Evolutionary conservation across 2,797 vertebrate species (phyloP), one percentile per base, ranked within the genome.

Genomic region (Apogon hyalosoma): DNA sequence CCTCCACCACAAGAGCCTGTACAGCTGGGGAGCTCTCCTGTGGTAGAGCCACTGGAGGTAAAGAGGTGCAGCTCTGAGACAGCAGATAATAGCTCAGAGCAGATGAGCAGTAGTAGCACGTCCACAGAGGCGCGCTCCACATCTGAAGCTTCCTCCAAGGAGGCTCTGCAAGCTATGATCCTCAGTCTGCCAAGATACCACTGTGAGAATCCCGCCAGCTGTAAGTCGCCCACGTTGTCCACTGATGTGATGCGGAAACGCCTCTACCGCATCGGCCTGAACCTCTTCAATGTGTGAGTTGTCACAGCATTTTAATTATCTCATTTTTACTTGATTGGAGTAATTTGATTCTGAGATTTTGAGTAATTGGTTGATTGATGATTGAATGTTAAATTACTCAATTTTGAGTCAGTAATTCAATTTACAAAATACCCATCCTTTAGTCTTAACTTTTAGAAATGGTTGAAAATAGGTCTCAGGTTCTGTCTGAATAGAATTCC

Each of bases 201-300:
- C 86, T 99, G 97, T 70, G 97, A 99, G 90, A 99, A 98, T 86
- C 98, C 97, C 0, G 94, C 96, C 16, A 96, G 96, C 92, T 99
- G 98, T 90, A 97, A 95, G 84, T 99, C 98, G 0, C 97, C 98
- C 52, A 98, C 97, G 0, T 94, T 99, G 55, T 98, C 97, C 82
- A 99, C 98, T 0, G 98, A 99, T 57, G 96, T 97, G 63, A 97
- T 99, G 93, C 93, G 98, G 57, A 99, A 99, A 77, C 94, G 98
- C 24, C 96, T 99, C 48, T 99, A 99, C 84, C 96, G 98, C 81
- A 99, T 99, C 1, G 98, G 98, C 69, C 96, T 99, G 88, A 99
- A 99, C 88, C 98, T 99, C 81, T 99, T 99, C 84, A 99, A 99
- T 64, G 94, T 98, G 98, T 99, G 75, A 98, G 97, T 96, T 83